Conservation (phyloP, 2,797 vertebrate genomes). For the Poeciliopsis gracilis region DNA sequence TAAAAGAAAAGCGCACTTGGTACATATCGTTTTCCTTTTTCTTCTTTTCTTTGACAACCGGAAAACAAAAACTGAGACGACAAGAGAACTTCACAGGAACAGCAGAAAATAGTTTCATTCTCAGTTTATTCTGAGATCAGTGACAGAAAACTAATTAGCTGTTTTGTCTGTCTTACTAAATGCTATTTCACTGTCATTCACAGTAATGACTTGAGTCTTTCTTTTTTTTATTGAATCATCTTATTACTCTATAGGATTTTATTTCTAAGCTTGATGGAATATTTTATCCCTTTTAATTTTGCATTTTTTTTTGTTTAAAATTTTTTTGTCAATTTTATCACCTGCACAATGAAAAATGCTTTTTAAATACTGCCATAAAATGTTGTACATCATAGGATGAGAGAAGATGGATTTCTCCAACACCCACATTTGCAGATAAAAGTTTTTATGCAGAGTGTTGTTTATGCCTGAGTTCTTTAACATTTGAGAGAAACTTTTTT, state of each 20-base stretch:
- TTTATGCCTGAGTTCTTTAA: neutral
- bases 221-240: too few relatives aligned
- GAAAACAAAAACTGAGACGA: neutral
- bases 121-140: conserved; percentile 10
- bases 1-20: neutral
- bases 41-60: neutral
- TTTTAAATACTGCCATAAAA: neutral
- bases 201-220: neutral
- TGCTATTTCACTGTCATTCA: conserved; percentile 4
- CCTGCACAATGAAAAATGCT: neutral
- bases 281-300: neutral
- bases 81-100: neutral
- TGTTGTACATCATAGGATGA: neutral
- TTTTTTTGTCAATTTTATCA: neutral
- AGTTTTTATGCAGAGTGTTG: neutral
- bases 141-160: neutral
- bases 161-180: neutral
- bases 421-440: neutral
- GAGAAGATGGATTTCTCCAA: neutral
- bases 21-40: neutral
- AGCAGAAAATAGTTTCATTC: conserved; percentile 11
- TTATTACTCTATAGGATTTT: too few relatives aligned
- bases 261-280: neutral
- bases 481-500: neutral
- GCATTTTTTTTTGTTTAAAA: neutral